Evolutionary conservation across 2,888 invertebrate genomes (phyloP).

Genomic region (Ophion slaviceki): DNA sequence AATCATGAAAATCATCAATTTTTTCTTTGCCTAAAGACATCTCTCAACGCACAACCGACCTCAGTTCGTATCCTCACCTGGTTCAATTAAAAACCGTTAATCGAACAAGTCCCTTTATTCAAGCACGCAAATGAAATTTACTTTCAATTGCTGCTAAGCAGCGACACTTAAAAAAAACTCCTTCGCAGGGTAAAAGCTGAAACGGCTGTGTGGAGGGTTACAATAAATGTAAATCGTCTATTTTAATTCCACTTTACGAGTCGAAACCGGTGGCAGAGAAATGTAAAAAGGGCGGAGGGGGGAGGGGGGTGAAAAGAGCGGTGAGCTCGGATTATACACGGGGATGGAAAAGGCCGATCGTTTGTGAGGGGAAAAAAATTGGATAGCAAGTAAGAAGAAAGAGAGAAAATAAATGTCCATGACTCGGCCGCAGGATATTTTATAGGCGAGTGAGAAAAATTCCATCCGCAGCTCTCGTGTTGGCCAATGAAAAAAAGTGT

Average conservation of each 20-base stretch:
- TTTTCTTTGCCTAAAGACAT: too few species aligned
- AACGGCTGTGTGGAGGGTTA: neutral
- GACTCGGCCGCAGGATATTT: neutral
- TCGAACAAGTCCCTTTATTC: neutral
- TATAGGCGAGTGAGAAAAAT: conserved; percentile 37
- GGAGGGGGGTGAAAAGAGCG: neutral
- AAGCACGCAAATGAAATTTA: neutral
- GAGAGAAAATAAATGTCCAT: neutral
- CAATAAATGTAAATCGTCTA: neutral
- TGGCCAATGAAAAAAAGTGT: conserved; percentile 60
- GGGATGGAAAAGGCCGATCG: neutral
- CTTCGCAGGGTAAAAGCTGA: neutral
- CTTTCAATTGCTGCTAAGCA: neutral
- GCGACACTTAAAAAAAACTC: neutral
- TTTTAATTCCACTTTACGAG: conserved; percentile 12
- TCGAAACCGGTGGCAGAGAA: neutral
- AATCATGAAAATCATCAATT: too few species aligned
- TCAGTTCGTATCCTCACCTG: neutral
- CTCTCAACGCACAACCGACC: neutral
- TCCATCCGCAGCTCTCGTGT: conserved; percentile 31
- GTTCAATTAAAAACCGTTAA: conserved; percentile 11
- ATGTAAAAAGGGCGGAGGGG: neutral
- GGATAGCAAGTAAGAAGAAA: neutral
- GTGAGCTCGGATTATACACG: neutral
- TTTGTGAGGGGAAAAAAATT: neutral